Percentiles rank a stretch among this genome's conserved stretches.
Conservation (phyloP, 2,113 vertebrate species). For the Pantherophis guttatus region DNA sequence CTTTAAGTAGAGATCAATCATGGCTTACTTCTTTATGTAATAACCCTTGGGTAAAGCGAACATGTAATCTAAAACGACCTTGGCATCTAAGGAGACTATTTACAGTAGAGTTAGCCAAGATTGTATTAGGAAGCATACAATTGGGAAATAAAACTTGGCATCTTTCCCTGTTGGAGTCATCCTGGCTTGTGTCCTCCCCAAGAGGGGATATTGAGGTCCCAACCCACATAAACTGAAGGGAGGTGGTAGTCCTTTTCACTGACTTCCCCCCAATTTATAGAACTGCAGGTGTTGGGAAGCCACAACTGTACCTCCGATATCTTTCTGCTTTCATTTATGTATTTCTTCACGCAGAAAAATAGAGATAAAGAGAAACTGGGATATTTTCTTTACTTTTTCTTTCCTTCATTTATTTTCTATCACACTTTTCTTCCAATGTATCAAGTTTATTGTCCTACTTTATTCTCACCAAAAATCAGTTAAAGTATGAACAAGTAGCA, state of each 20-base stretch:
- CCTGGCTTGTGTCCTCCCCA: not conserved
- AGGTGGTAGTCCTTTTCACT: not conserved
- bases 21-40: not conserved
- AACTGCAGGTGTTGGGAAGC: not conserved
- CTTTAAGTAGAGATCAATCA: not conserved
- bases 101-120: not conserved
- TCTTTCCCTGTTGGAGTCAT: not conserved
- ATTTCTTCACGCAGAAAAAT: too few relatives aligned
- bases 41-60: not conserved
- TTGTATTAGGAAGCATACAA: not conserved
- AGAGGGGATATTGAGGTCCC: not conserved
- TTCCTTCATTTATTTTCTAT: not conserved
- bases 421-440: not conserved
- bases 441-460: not conserved
- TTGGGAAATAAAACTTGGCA: not conserved
- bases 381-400: not conserved
- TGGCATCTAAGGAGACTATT: not conserved
- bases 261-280: not conserved
- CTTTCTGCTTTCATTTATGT: too few relatives aligned
- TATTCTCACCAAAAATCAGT: not conserved
- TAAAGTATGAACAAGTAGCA: not conserved
- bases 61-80: not conserved
- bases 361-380: too few relatives aligned
- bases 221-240: not conserved
- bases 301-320: not conserved